A percentile compares a stretch with the other conserved stretches of the same genome.
These are phyloP conservation scores for Tragopan temminckii DNA, from an alignment of 2,797 vertebrate species.

Conservation along the genomic window DNA sequence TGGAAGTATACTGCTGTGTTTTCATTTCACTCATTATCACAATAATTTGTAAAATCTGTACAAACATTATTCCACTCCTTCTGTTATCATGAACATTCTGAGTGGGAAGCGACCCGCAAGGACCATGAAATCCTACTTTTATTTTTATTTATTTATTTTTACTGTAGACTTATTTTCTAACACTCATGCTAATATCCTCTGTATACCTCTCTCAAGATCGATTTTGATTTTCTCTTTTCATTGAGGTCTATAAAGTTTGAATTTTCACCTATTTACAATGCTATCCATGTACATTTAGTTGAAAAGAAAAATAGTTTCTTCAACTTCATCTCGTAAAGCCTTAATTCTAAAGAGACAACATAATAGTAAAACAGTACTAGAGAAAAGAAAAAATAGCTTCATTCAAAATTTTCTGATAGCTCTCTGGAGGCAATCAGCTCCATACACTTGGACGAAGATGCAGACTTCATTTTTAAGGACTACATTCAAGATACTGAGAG, in stretches of 20 bases:
- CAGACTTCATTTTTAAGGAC: not conserved
- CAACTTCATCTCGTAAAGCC: not conserved
- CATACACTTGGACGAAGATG: not conserved
- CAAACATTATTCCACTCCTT: not conserved
- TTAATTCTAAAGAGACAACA: not conserved
- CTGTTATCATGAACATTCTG: not conserved
- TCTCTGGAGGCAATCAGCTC: not conserved
- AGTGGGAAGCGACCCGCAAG: not conserved
- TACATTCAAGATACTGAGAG: not conserved
- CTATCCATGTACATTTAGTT: not conserved
- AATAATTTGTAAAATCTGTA: not conserved
- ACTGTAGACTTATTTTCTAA: slow-evolving; percentile 13
- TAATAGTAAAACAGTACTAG: not conserved
- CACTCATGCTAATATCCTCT: not conserved
- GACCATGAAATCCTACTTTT: not conserved
- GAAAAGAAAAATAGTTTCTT: slow-evolving; percentile 2
- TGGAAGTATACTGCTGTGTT: slow-evolving; percentile 6
- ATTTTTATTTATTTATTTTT: not conserved
- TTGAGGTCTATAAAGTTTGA: not conserved
- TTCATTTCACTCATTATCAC: slow-evolving; percentile 11
- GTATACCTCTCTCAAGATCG: not conserved
- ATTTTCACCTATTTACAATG: not conserved
- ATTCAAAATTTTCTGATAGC: not conserved
- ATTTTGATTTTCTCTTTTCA: slow-evolving; percentile 15
- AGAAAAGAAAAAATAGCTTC: not conserved